Evolutionary conservation across 2,113 vertebrate genomes (phyloP).

Genomic region (Sorex araneus): DNA sequence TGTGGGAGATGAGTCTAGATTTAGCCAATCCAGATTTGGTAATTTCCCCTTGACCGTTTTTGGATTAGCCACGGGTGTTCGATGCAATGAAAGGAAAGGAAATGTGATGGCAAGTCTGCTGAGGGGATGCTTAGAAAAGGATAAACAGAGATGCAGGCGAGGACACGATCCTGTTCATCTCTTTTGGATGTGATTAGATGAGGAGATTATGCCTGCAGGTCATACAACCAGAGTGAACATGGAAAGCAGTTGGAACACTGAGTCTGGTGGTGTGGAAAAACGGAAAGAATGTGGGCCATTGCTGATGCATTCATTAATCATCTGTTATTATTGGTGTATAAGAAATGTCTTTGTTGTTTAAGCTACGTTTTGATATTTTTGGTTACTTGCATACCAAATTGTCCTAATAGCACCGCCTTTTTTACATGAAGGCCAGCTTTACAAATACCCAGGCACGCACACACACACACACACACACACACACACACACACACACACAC

Average conservation of each 20-base stretch:
- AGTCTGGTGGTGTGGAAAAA: neutral
- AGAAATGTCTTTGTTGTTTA: constrained; percentile 21
- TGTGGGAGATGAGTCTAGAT: neutral
- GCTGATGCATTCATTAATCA: neutral
- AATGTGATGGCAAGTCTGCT: neutral
- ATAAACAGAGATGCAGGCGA: neutral
- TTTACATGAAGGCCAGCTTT: constrained; percentile 14
- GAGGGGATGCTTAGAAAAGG: neutral
- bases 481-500: neutral
- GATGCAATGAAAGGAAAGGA: neutral
- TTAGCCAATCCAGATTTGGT: neutral
- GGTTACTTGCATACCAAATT: neutral
- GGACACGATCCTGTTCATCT: neutral
- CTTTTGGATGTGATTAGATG: neutral
- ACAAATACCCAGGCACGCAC: neutral
- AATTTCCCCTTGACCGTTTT: neutral
- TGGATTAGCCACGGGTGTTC: neutral
- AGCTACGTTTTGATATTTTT: neutral
- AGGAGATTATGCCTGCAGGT: neutral
- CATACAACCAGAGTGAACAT: neutral
- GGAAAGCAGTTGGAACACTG: neutral
- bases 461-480: neutral
- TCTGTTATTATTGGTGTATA: neutral
- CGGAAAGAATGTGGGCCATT: neutral
- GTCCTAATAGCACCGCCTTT: neutral